Evolutionary conservation across 2,113 vertebrate species (phyloP).

Genomic region (Malurus alboscapulatus): DNA sequence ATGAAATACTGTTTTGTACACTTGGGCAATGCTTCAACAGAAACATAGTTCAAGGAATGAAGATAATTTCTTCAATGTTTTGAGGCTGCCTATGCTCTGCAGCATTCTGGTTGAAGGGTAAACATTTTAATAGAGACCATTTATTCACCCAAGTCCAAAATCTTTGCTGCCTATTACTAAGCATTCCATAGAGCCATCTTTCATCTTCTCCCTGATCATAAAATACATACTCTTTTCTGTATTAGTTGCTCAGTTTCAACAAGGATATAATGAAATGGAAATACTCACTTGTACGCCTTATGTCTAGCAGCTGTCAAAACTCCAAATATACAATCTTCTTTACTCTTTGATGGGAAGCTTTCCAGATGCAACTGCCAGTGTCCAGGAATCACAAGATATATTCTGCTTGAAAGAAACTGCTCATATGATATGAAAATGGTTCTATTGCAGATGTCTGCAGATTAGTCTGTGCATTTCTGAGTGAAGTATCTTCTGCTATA

Average conservation of each 20-base stretch:
- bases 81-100: background rate
- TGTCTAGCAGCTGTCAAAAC: background rate
- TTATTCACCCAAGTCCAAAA: background rate
- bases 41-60: constrained; percentile 33
- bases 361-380: background rate
- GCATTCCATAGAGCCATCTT: background rate
- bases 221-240: background rate
- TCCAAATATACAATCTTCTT: background rate
- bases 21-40: constrained; percentile 30
- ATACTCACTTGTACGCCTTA: background rate
- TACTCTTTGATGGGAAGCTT: background rate
- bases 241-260: background rate
- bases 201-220: background rate
- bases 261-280: background rate
- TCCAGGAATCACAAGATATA: background rate
- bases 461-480: background rate
- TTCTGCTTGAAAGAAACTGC: background rate
- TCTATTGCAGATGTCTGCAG: background rate
- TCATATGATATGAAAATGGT: background rate
- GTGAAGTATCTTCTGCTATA: background rate
- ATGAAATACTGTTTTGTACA: constrained; percentile 44
- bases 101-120: background rate
- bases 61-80: constrained; percentile 39
- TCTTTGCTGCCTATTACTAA: background rate
- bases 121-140: background rate